phyloP scores from a whole-genome alignment of 2,113 vertebrate genomes.

The Castor canadensis region DNA sequence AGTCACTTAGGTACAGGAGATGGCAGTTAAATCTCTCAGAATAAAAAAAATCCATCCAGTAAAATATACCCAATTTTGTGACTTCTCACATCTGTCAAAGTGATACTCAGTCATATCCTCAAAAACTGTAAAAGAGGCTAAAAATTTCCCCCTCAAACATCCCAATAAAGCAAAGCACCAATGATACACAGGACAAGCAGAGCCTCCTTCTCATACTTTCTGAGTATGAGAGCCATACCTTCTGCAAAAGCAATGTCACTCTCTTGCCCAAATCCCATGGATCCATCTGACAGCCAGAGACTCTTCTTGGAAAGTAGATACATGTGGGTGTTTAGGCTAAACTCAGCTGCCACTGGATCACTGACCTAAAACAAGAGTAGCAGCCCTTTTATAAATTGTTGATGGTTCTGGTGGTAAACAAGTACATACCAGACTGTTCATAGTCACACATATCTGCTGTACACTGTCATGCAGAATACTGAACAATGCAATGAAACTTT shows the following conservation, averaged over 20 bases:
- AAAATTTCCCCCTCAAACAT: not conserved
- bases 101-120: not conserved
- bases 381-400: not conserved
- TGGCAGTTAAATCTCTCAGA: not conserved
- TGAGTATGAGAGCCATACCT: constrained; percentile 83
- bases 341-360: constrained; percentile 95
- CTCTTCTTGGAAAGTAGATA: constrained; percentile 93
- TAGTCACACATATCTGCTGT: rapidly evolving
- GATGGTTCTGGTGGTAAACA: not conserved
- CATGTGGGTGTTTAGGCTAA: constrained; percentile 96
- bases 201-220: not conserved
- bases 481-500: not conserved
- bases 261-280: constrained; percentile 94
- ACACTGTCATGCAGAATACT: rapidly evolving
- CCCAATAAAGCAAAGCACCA: not conserved
- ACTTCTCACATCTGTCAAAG: not conserved
- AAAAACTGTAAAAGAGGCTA: not conserved
- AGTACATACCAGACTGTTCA: not conserved
- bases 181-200: not conserved
- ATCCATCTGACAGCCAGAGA: constrained; percentile 95
- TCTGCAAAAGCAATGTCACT: constrained; percentile 93
- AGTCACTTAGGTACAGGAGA: not conserved
- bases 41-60: not conserved
- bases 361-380: constrained; percentile 89
- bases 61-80: not conserved